phyloP scores from a whole-genome alignment of 2,113 vertebrate species.

The Xenopus tropicalis region DNA sequence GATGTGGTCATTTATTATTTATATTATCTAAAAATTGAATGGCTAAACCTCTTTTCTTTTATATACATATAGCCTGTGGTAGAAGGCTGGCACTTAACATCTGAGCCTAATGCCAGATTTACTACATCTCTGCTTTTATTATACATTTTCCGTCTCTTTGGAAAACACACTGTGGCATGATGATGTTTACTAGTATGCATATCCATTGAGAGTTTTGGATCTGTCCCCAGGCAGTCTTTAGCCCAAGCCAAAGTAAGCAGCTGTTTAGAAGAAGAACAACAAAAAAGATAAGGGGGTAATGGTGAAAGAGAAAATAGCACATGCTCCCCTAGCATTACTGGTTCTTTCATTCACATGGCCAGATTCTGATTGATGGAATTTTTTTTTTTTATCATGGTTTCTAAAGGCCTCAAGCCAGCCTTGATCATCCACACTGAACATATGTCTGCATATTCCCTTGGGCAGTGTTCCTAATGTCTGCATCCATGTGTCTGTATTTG shows the following conservation, averaged over 20 bases:
- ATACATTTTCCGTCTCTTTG: too few relatives aligned
- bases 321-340: conserved; percentile 58
- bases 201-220: conserved; percentile 1
- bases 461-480: conserved; percentile 63
- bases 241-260: conserved; percentile 18
- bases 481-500: conserved; percentile 69
- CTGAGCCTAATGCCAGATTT: too few relatives aligned
- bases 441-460: conserved; percentile 66
- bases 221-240: conserved; percentile 29
- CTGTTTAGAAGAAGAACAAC: conserved; percentile 14
- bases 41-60: too few relatives aligned
- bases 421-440: conserved; percentile 59
- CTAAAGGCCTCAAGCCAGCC: conserved; percentile 53
- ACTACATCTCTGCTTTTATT: too few relatives aligned
- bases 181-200: conserved; percentile 6
- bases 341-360: conserved; percentile 57
- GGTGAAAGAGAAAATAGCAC: conserved; percentile 43
- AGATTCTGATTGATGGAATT: conserved; percentile 64
- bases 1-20: too few relatives aligned
- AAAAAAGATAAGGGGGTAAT: conserved; percentile 20
- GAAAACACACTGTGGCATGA: too few relatives aligned
- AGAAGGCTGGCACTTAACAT: too few relatives aligned
- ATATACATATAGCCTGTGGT: too few relatives aligned
- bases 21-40: too few relatives aligned
- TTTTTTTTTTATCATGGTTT: conserved; percentile 55